Percentiles rank a stretch among this genome's conserved stretches.
These are phyloP conservation scores for Champsocephalus esox DNA, from an alignment of 2,797 vertebrate species.

Conservation along the genomic window DNA sequence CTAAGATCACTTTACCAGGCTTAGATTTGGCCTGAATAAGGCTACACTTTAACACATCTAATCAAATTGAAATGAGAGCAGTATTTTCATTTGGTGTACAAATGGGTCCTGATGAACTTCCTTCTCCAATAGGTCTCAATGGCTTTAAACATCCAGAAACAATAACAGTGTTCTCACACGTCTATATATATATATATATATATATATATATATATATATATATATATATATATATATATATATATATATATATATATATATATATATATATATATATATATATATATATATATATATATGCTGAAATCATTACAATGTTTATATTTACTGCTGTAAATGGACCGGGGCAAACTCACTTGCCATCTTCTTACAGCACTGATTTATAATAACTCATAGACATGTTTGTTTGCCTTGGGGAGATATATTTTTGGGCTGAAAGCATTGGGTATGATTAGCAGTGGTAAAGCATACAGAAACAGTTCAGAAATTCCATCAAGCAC, in stretches of 20 bases:
- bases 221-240: no score
- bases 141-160: neutral
- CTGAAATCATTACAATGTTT: neutral
- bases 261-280: no score
- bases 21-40: constrained; percentile 1
- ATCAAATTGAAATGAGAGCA: constrained; percentile 15
- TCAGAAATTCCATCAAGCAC: constrained; percentile 62
- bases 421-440: constrained; percentile 44
- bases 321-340: constrained; percentile 16
- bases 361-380: constrained; percentile 18
- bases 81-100: constrained; percentile 3
- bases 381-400: constrained; percentile 9
- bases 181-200: no score
- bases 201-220: no score
- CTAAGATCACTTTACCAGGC: neutral
- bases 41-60: neutral
- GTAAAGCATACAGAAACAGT: constrained; percentile 57
- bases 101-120: neutral
- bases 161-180: neutral
- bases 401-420: constrained; percentile 32
- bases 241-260: no score
- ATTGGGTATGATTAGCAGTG: constrained; percentile 43
- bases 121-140: neutral
- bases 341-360: constrained; percentile 18
- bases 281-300: no score